Conservation (phyloP, 2,113 vertebrate species). For the Labeo catla region DNA sequence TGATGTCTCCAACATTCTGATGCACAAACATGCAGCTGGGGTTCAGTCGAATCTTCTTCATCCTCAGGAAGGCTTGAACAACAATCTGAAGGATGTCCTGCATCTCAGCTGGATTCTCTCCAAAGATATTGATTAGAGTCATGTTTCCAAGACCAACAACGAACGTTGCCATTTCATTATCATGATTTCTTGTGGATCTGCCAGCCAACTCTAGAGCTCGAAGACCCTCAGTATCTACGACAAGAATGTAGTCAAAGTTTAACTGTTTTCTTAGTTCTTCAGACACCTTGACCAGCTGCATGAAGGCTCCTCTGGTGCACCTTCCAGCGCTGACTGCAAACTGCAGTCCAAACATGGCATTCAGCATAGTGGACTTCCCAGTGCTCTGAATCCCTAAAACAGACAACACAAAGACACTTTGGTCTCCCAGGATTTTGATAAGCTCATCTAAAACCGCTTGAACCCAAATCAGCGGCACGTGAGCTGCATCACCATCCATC, state of each 20-base stretch:
- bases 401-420: constrained; percentile 78
- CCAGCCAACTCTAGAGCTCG: constrained; percentile 60
- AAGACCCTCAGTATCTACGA: constrained; percentile 43
- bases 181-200: constrained; percentile 59
- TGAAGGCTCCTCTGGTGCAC: constrained; percentile 53
- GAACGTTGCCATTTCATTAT: constrained; percentile 74
- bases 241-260: background rate
- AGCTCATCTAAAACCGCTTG: constrained; percentile 74
- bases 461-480: constrained; percentile 78
- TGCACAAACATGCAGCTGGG: constrained; percentile 75
- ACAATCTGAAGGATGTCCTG: constrained; percentile 61
- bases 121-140: constrained; percentile 72
- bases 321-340: background rate
- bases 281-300: constrained; percentile 70
- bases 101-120: constrained; percentile 73
- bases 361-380: constrained; percentile 6
- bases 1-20: constrained; percentile 70
- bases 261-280: constrained; percentile 51
- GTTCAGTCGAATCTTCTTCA: constrained; percentile 70
- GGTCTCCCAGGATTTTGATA: constrained; percentile 71
- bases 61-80: constrained; percentile 71
- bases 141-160: constrained; percentile 69
- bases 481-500: constrained; percentile 82
- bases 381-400: constrained; percentile 78
- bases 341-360: constrained; percentile 13